Conservation (phyloP, 2,113 vertebrate species). For the Rhabdornis inornatus region DNA sequence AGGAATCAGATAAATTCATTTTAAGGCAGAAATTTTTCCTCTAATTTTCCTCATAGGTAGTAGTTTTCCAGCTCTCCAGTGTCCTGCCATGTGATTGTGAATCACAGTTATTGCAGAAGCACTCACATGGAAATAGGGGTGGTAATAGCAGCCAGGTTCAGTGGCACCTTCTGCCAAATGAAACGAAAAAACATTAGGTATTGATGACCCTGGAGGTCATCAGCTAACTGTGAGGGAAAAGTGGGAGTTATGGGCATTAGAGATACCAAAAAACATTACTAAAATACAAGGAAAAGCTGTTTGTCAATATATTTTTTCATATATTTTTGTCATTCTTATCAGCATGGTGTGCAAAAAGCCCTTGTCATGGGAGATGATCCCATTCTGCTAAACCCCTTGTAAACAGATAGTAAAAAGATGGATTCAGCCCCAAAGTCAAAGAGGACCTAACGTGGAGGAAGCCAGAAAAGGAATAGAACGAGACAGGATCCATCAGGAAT, state of each 20-base stretch:
- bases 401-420: not conserved
- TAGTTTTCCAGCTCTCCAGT: not conserved
- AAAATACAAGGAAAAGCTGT: not conserved
- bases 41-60: conserved; percentile 15
- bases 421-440: not conserved
- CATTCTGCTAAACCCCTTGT: not conserved
- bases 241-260: not conserved
- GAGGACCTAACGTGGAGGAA: not conserved
- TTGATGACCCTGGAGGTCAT: not conserved
- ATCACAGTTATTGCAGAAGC: conserved; percentile 12
- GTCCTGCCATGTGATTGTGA: not conserved
- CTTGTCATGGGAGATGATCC: not conserved
- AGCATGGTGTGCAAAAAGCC: not conserved
- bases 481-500: not conserved
- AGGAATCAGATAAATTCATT: conserved; percentile 48
- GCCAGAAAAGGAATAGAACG: not conserved
- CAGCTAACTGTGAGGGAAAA: not conserved
- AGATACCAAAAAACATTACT: not conserved
- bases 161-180: not conserved
- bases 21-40: conserved; percentile 11
- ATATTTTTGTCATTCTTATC: not conserved
- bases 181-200: not conserved
- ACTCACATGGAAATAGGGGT: not conserved
- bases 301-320: not conserved
- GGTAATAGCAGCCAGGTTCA: not conserved